Percentiles rank a stretch among this genome's conserved stretches.
phyloP scores from a whole-genome alignment of 2,113 vertebrate genomes.

The Takifugu flavidus region DNA sequence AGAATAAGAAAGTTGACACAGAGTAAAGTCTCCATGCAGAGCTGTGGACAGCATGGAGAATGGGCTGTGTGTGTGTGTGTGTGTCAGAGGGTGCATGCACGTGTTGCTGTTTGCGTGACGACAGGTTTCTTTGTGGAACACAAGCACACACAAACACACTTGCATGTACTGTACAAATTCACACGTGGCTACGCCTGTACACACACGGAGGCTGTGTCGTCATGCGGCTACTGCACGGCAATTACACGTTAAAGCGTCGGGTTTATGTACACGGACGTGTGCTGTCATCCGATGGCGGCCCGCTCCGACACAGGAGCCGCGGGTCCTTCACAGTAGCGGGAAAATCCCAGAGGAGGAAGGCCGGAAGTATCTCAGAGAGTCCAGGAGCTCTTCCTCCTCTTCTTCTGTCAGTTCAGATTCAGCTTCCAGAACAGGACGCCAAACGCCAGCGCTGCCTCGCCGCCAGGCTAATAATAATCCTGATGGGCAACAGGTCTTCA shows the following conservation, averaged over 20 bases:
- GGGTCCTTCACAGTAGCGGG: slow-evolving; percentile 62
- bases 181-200: slow-evolving; percentile 69
- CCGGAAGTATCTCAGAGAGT: slow-evolving; percentile 20
- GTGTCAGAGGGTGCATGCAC: slow-evolving; percentile 61
- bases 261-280: slow-evolving; percentile 68
- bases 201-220: slow-evolving; percentile 71
- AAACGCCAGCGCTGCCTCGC: slow-evolving; percentile 58
- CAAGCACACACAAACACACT: slow-evolving; percentile 65
- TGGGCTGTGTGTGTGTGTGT: slow-evolving; percentile 48
- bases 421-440: slow-evolving; percentile 39
- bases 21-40: slow-evolving; percentile 74
- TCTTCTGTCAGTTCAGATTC: slow-evolving; percentile 22
- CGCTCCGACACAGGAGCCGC: slow-evolving; percentile 21
- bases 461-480: slow-evolving; percentile 32
- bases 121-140: slow-evolving; percentile 59
- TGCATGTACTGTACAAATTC: slow-evolving; percentile 73
- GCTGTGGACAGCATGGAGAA: slow-evolving; percentile 59
- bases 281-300: slow-evolving; percentile 53
- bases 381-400: slow-evolving; percentile 13
- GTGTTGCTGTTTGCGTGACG: slow-evolving; percentile 59
- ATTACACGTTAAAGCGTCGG: slow-evolving; percentile 70
- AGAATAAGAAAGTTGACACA: slow-evolving; percentile 78
- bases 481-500: slow-evolving; percentile 56
- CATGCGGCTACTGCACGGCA: slow-evolving; percentile 76
- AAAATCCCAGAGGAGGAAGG: slow-evolving; percentile 33